Percentiles rank a stretch among this genome's conserved stretches.
Evolutionary conservation across 2,113 vertebrate species (phyloP).

Genomic region (Tenrec ecaudatus): DNA sequence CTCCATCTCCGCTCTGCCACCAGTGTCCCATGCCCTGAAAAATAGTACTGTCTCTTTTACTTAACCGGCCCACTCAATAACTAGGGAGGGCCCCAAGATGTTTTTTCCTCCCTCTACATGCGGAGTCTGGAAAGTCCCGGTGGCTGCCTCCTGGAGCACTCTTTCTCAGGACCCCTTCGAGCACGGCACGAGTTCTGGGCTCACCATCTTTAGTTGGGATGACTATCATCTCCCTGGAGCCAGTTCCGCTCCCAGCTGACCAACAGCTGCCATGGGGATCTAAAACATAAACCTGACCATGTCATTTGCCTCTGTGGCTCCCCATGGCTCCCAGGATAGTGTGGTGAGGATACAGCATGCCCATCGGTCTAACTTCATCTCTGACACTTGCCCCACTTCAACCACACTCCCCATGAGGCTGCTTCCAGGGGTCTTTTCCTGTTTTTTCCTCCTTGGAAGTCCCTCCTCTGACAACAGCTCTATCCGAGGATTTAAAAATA

Average conservation of each 20-base stretch:
- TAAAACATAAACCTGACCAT: not conserved
- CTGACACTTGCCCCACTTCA: not conserved
- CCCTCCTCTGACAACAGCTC: not conserved
- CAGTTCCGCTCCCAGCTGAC: not conserved
- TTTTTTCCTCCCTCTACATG: not conserved
- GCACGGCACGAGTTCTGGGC: not conserved
- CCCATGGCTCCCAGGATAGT: not conserved
- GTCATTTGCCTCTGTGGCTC: not conserved
- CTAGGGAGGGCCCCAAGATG: not conserved
- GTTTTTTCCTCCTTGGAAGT: not conserved
- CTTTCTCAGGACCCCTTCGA: not conserved
- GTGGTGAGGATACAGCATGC: not conserved
- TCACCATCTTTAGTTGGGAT: not conserved
- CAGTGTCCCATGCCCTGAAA: not conserved
- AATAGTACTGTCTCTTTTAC: not conserved
- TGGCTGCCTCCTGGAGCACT: not conserved
- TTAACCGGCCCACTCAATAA: not conserved
- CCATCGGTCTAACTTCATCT: not conserved
- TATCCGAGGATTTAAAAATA: not conserved
- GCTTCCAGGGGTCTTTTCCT: not conserved
- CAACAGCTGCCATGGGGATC: not conserved
- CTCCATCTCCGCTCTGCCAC: not conserved
- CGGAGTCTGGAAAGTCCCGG: not conserved
- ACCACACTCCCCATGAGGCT: not conserved
- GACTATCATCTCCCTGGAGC: not conserved